Base-by-base conservation (phyloP, 2,888 invertebrate genomes). In the Ariolimax columbianus region DNA sequence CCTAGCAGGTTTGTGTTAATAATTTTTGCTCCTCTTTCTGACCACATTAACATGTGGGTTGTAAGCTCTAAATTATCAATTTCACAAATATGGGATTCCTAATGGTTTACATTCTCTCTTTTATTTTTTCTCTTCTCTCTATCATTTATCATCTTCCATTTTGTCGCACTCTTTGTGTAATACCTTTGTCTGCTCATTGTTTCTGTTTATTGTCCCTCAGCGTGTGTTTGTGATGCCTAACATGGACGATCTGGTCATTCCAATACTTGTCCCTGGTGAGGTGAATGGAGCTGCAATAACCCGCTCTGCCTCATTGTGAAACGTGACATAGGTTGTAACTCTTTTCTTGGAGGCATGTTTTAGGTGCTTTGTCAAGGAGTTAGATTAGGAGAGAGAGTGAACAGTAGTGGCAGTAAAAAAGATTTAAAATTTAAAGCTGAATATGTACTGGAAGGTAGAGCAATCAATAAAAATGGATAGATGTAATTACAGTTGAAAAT, bases 191-290 rank as follows among this genome's bases (percentile, higher is more conserved):
- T 68, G 33, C 19, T 36, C 0, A 36, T 68, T 68, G 19, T 17
- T 30, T 11, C 2, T 75, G 33, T 51, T 33, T 75, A 19, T 51
- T 75, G 9, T 51, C 33, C 75, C 75, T 92, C 96, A 98, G 96
- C 97, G 97, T 95, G 95, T 97, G 77, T 95, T 98, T 86, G 97
- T 98, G 82, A 95, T 97, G 91, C 98, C 98, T 77, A 98, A 98
- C 94, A 97, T 98, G 97, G 97, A 97, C 94, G 98, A 98, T 94
- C 95, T 98, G 85, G 94, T 96, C 77, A 95, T 97, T 87, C 97
- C 97, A 0, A 88, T 92, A 30, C 86, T 92, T 82, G 84, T 90
- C 30, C 86, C 91, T 38, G 90, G 89, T n/a, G 79, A 83, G 26
- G 77, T 73, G 4, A 66, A 66, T 26, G 77, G 68, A 43, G 36